Conservation (phyloP, 2,113 vertebrate species). For the Cairina moschata region DNA sequence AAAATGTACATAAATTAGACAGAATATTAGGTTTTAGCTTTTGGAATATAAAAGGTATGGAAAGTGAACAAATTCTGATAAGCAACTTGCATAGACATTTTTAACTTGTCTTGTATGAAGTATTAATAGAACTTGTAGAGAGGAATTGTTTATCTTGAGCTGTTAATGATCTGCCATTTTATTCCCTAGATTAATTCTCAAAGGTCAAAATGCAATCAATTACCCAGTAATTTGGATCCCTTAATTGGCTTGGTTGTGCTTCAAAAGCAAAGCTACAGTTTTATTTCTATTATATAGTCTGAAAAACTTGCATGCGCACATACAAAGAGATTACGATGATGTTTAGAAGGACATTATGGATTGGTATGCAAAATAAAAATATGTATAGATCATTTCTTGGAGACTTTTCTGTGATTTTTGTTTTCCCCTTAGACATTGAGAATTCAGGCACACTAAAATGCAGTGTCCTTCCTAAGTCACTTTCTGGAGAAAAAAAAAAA, state of each 20-base stretch:
- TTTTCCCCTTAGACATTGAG: background rate
- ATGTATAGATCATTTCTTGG: background rate
- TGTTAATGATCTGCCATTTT: slow-evolving; percentile 70
- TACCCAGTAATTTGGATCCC: slow-evolving; percentile 58
- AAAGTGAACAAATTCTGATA: background rate
- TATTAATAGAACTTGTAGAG: slow-evolving; percentile 9
- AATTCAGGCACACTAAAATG: background rate
- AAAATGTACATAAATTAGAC: background rate
- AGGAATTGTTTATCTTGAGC: slow-evolving; percentile 56
- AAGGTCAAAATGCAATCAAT: slow-evolving; percentile 75
- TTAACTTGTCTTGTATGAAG: slow-evolving; percentile 1
- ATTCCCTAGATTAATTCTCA: slow-evolving; percentile 72
- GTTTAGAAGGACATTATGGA: background rate
- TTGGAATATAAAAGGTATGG: background rate
- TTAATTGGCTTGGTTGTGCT: slow-evolving; percentile 70
- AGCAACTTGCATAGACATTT: background rate
- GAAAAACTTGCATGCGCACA: background rate
- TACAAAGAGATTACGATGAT: background rate
- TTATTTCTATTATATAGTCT: slow-evolving; percentile 23
- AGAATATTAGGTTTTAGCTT: background rate
- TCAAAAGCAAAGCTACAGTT: slow-evolving; percentile 49
- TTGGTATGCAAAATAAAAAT: background rate
- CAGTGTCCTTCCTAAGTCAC: background rate
- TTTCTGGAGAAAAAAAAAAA: background rate
- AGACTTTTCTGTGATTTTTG: background rate